These are phyloP conservation scores for Rhadina sibilatrix DNA, from an alignment of 2,113 vertebrate species.

Conservation along the genomic window DNA sequence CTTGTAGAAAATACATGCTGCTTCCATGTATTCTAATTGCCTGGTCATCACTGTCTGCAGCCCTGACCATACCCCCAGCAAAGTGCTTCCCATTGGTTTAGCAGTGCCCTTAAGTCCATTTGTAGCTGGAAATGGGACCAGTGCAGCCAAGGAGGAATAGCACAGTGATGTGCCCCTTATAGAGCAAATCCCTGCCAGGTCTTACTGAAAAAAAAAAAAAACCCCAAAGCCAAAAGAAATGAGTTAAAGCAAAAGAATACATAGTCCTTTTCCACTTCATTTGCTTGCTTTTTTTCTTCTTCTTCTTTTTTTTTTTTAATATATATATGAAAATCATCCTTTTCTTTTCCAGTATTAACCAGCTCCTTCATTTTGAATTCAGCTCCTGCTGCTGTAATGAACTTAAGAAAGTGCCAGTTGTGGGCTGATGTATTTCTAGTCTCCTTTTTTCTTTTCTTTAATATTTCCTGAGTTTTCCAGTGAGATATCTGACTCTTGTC, in stretches of 20 bases:
- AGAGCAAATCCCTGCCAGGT: neutral
- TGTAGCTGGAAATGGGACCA: neutral
- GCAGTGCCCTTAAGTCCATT: neutral
- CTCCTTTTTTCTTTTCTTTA: neutral
- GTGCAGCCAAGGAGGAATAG: neutral
- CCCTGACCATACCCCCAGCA: neutral
- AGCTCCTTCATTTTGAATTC: conserved; percentile 11
- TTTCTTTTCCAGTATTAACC: neutral
- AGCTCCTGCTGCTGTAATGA: conserved; percentile 39
- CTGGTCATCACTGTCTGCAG: neutral
- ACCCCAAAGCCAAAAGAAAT: neutral
- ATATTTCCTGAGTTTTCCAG: conserved; percentile 27
- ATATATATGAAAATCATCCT: neutral
- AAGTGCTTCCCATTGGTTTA: neutral
- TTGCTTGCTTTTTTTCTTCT: neutral
- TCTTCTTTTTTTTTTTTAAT: neutral
- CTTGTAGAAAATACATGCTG: neutral
- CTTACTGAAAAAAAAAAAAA: neutral
- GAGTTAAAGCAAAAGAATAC: neutral
- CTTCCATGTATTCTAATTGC: neutral
- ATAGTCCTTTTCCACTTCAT: neutral
- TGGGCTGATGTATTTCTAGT: conserved; percentile 21
- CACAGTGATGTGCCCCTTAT: neutral
- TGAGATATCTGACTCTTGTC: neutral
- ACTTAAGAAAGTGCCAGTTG: neutral